Evolutionary conservation across 2,888 invertebrate genomes (phyloP), one percentile per base, ranked within the genome.

Genomic region (Unio delphinus): DNA sequence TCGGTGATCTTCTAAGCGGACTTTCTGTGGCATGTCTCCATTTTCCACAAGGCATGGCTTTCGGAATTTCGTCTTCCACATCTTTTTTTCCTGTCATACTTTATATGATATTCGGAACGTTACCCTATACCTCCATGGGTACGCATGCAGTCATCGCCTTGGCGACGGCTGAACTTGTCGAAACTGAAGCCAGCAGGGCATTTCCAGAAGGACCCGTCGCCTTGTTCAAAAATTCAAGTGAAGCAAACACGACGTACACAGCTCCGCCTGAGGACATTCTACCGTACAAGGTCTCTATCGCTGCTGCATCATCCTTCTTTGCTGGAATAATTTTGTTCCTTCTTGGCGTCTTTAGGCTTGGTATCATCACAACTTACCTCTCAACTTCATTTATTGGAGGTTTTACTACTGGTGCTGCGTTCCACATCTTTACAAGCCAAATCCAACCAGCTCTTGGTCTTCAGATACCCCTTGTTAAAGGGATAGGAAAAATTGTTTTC

Each of bases 401-500:
- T 1, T 86, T 86, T 70, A 82, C 83, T n/a, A 80, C 80, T 18
- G 83, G 81, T 4, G 80, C 82, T 8, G 80, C 82, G 20, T 70
- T 83, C 45, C 85, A 86, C 67, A 83, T 84, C 57, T 76, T 79
- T 55, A 73, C 79, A 4, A 83, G 83, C 60, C 85, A 85, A 69
- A 73, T 83, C 34, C 69, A 75, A 0, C 81, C 81, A 66, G 75
- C 78, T 15, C 65, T 84, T 15, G 78, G 80, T 30, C 70, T 84
- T 30, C 72, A 69, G 28, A 70, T 83, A 15, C 76, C 70, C 5
- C 26, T 77, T 0, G 64, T 76, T 11, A 71, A 77, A 55, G 83
- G 82, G 28, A 71, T 73, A 3, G 83, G 83, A 4, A 82, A 82
- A 61, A 57, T 82, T 8, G 61, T 83, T 18, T 57, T 93, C 92